Evolutionary conservation across 2,888 invertebrate species (phyloP).

Genomic region (Zygogramma bicolorata): DNA sequence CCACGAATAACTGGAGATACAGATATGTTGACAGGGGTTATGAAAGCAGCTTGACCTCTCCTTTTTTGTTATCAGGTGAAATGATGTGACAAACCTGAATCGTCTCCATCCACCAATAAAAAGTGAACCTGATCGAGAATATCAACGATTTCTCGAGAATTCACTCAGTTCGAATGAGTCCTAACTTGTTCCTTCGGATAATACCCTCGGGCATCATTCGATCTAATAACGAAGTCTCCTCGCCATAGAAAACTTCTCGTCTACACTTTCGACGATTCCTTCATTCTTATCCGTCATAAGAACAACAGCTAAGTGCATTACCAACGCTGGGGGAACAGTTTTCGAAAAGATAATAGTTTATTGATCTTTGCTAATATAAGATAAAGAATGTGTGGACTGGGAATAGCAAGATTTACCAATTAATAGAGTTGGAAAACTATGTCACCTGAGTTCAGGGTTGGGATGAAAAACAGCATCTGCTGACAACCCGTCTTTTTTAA

Average conservation of each 20-base stretch:
- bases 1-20: too few species aligned
- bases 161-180: neutral
- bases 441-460: too few species aligned
- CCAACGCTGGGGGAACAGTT: neutral
- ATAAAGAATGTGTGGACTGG: too few species aligned
- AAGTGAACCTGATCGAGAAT: neutral
- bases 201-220: constrained; percentile 2
- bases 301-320: constrained; percentile 3
- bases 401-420: too few species aligned
- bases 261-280: neutral
- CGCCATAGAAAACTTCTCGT: neutral
- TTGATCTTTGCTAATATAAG: neutral
- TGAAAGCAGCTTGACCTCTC: too few species aligned
- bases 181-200: neutral
- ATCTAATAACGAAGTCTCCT: neutral
- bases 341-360: neutral
- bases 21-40: too few species aligned
- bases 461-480: too few species aligned
- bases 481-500: too few species aligned
- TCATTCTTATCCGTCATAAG: neutral
- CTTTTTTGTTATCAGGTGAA: too few species aligned
- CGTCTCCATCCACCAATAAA: neutral
- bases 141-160: neutral
- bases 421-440: too few species aligned
- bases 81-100: neutral